Percentiles rank a stretch among this genome's conserved stretches.
phyloP scores from a whole-genome alignment of 2,888 invertebrate species.

The Meteorus cinctellus region DNA sequence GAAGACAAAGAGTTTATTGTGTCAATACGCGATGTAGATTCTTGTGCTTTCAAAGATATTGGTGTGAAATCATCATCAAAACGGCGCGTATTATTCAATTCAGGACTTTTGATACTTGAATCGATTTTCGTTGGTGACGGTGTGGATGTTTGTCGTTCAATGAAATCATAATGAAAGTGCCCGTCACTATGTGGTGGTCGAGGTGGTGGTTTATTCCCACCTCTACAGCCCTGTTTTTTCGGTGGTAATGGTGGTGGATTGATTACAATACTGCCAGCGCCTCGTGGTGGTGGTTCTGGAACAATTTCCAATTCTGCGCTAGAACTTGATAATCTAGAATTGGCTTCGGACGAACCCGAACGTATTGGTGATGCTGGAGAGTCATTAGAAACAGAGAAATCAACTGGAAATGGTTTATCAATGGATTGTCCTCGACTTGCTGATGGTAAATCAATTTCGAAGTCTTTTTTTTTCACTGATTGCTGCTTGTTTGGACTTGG shows the following conservation, averaged over 20 bases:
- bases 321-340: constrained; percentile 67
- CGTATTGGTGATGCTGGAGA: constrained; percentile 65
- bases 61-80: constrained; percentile 70
- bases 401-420: constrained; percentile 68
- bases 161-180: constrained; percentile 76
- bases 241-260: constrained; percentile 85
- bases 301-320: constrained; percentile 73
- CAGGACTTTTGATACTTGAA: constrained; percentile 52
- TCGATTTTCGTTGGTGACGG: constrained; percentile 59
- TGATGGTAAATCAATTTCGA: constrained; percentile 60
- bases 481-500: constrained; percentile 70
- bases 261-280: constrained; percentile 77
- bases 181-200: constrained; percentile 77
- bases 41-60: constrained; percentile 56
- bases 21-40: constrained; percentile 37
- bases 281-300: constrained; percentile 82
- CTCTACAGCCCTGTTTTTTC: constrained; percentile 79
- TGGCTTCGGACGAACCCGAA: constrained; percentile 67
- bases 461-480: constrained; percentile 60
- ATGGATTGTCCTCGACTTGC: constrained; percentile 56
- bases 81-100: constrained; percentile 53
- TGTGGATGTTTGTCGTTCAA: constrained; percentile 72
- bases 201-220: constrained; percentile 79
- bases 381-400: constrained; percentile 63
- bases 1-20: constrained; percentile 51